Evolutionary conservation across 64 coral and sea anemone genomes (phyloP).

Genomic region (Orbicella faveolata): DNA sequence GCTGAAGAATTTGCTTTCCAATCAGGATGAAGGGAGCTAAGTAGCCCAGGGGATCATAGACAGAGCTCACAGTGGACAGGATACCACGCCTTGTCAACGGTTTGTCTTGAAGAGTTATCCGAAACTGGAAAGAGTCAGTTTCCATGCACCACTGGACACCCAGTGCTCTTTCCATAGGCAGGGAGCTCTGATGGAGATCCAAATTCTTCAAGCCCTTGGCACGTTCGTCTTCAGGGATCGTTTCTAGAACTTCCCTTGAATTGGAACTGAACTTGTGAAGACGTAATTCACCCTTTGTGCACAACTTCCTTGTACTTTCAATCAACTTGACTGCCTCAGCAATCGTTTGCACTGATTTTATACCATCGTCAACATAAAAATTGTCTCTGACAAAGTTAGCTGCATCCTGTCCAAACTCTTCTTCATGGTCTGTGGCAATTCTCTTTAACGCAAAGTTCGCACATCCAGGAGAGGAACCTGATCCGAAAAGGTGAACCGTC

Average conservation of each 20-base stretch:
- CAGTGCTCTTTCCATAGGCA: background rate
- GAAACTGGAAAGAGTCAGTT: background rate
- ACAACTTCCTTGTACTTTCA: background rate
- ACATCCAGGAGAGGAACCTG: constrained; percentile 2
- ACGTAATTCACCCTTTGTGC: background rate
- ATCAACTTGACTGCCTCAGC: background rate
- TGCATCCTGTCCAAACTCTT: background rate
- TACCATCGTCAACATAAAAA: constrained; percentile 9
- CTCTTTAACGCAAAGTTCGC: constrained; percentile 7
- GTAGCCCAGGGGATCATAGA: background rate
- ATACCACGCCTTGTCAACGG: background rate
- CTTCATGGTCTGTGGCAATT: background rate
- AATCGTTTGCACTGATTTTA: background rate
- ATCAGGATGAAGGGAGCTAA: background rate
- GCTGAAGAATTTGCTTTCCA: background rate
- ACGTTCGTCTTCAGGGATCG: background rate
- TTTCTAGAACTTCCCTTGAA: background rate
- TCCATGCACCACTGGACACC: background rate
- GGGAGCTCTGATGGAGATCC: background rate
- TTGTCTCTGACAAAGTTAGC: background rate
- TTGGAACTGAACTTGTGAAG: constrained; percentile 39
- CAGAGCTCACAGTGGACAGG: background rate
- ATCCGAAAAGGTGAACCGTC: constrained; percentile 32
- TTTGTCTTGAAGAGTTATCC: background rate
- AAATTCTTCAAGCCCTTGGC: constrained; percentile 7